phyloP scores from a whole-genome alignment of 2,113 vertebrate species.

The Spea bombifrons region DNA sequence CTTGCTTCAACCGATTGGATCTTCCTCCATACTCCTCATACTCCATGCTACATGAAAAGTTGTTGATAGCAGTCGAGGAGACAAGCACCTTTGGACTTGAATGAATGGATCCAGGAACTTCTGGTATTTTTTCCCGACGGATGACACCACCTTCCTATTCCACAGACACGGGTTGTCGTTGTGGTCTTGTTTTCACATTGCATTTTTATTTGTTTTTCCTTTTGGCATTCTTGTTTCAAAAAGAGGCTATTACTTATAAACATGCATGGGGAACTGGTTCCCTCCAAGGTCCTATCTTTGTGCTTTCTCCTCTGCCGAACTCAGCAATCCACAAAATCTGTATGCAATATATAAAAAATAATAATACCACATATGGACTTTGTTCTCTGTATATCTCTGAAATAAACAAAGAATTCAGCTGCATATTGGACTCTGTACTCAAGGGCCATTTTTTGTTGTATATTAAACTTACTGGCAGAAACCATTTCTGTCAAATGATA shows the following conservation, averaged over 20 bases:
- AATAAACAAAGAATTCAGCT: slow-evolving; percentile 38
- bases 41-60: slow-evolving; percentile 92
- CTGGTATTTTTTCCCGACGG: slow-evolving; percentile 56
- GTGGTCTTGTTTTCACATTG: slow-evolving; percentile 65
- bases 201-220: slow-evolving; percentile 62
- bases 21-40: slow-evolving; percentile 94
- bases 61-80: slow-evolving; percentile 95
- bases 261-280: slow-evolving; percentile 75
- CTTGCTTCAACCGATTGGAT: slow-evolving; percentile 96
- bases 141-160: slow-evolving; percentile 60
- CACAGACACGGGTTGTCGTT: slow-evolving; percentile 54
- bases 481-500: neutral
- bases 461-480: neutral
- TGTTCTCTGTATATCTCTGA: slow-evolving; percentile 72
- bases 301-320: slow-evolving; percentile 60
- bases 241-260: slow-evolving; percentile 37
- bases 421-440: slow-evolving; percentile 1
- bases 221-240: slow-evolving; percentile 48
- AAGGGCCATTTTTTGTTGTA: neutral
- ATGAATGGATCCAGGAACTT: slow-evolving; percentile 65
- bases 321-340: slow-evolving; percentile 69
- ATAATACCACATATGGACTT: slow-evolving; percentile 60
- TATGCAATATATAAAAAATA: slow-evolving; percentile 71
- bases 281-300: slow-evolving; percentile 68
- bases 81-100: slow-evolving; percentile 98